Evolutionary conservation across 1,140 invertebrate species (phyloP), one percentile per base, ranked within the genome.

Genomic region (Halictus rubicundus): DNA sequence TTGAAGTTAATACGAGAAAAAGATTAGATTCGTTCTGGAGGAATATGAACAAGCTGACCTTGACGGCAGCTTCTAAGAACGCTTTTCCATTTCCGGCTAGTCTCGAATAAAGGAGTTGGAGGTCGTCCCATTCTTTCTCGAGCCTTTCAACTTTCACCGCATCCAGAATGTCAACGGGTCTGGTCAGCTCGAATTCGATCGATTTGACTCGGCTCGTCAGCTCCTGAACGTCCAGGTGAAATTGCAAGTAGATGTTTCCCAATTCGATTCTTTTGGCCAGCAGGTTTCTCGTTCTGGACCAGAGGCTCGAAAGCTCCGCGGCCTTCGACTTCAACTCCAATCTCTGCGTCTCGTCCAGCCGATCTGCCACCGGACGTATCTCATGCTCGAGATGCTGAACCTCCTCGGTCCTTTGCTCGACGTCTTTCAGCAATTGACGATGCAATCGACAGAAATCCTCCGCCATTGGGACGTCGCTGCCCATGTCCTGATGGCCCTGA

Each of bases 391-490:
- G 61, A 42, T 80, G 79, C 27, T 88, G 83, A 19, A 92, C 90
- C 21, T 92, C 91, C 2, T 84, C 78, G 0, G 79, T 86, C 69
- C 93, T 92, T 87, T 96, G 96, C 91, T 96, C 94, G 70, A 97
- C 92, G 90, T 98, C 97, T 87, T 95, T 95, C 80, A 96, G 94
- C 19, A 97, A 90, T 88, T 96, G 95, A 82, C 95, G 94, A 90
- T 98, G 97, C 79, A 96, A 92, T 87, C 96, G 94, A 59, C 96
- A 93, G 89, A 97, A 97, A 88, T 97, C 96, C 84, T 95, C 95
- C 25, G 96, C 95, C 91, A 95, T 94, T 49, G 94, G 90, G 61
- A 96, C 91, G 91, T 95, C 95, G 46, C 94, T 95, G 42, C 97
- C 97, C 95, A 97, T 96, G 82, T 96, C 95, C 76, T 95, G 94